Evolutionary conservation across 2,797 vertebrate genomes (phyloP), one percentile per base, ranked within the genome.

Genomic region (Mormyrus hasselquistii): DNA sequence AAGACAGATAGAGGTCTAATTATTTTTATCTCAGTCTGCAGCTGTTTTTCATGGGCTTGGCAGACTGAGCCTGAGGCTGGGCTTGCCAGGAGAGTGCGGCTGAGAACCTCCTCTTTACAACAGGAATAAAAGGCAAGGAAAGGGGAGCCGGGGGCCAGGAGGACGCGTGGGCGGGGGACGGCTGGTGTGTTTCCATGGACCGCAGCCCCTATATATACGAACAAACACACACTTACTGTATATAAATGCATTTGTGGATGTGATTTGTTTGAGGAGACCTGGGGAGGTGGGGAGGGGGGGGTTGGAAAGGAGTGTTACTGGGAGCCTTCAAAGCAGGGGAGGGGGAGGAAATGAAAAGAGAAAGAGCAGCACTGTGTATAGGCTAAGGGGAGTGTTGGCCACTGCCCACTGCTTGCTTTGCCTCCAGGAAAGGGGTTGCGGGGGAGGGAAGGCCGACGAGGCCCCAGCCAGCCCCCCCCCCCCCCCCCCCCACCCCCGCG

Each of bases 11-110:
- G 94, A 95, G 94, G 92, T 92, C 93, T 95, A 94, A 96, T 96
- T 96, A 96, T 96, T 96, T 96, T 96, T 96, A 96, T 95, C 95
- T 95, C 92, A 89, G 94, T 95, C 95, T 96, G 96, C 96, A 97
- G 97, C 97, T 97, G 96, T 95, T 93, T 93, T 87, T 93, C 95
- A 95, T 95, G 94, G 93, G 94, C 94, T 94, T 96, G 95, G 96
- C 95, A 95, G 91, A 91, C 95, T 93, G 93, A 92, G 90, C 79
- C 92, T 55, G 91, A 94, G 88, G 92, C 92, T 95, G 94, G 93
- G 94, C 94, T 94, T 96, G 95, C 96, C 95, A 95, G 96, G 95
- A 94, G 95, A 95, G 93, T 90, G 93, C 95, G 95, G 95, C 94
- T 95, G 96, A 94, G 94, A 96, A 96, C 94, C 95, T 95, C 95